Conservation (phyloP, 1,140 invertebrate species). For the Musca domestica region DNA sequence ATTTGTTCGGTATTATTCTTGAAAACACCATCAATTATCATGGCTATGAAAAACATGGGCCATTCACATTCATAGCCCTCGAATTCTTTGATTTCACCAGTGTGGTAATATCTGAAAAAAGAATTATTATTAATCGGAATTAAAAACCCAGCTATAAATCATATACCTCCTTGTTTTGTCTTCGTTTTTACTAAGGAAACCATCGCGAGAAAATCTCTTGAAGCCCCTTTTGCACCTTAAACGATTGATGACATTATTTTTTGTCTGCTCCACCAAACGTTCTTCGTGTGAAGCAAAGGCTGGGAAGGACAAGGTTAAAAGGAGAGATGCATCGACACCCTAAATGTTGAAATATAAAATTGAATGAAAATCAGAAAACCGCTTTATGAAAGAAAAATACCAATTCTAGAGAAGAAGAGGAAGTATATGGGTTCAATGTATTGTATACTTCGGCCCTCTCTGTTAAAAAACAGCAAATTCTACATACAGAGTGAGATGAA, state of each 20-base stretch:
- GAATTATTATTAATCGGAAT: too few relatives aligned
- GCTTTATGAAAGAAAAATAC: too few relatives aligned
- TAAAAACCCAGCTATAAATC: too few relatives aligned
- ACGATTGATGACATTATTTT: conserved; percentile 80
- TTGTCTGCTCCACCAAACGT: conserved; percentile 79
- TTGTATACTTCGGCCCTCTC: too few relatives aligned
- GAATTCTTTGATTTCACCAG: conserved; percentile 79
- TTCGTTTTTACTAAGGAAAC: conserved; percentile 88
- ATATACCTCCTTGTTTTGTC: conserved; percentile 67
- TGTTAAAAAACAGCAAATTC: too few relatives aligned
- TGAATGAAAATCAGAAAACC: too few relatives aligned
- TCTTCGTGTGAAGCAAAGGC: conserved; percentile 97
- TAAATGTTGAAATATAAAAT: conserved; percentile 41
- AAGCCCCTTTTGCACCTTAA: conserved; percentile 91
- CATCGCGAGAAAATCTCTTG: conserved; percentile 93
- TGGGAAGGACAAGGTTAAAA: conserved; percentile 94
- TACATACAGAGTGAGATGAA: too few relatives aligned
- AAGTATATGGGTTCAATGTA: too few relatives aligned
- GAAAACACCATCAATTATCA: conserved; percentile 95
- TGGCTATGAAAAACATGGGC: conserved; percentile 93
- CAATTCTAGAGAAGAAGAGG: too few relatives aligned
- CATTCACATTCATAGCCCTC: conserved; percentile 97
- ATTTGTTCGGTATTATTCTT: conserved; percentile 87
- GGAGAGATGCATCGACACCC: conserved; percentile 85
- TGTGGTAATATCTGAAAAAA: conserved; percentile 60